Base-by-base conservation (phyloP, 2,113 vertebrate species). In the Equus przewalskii region DNA sequence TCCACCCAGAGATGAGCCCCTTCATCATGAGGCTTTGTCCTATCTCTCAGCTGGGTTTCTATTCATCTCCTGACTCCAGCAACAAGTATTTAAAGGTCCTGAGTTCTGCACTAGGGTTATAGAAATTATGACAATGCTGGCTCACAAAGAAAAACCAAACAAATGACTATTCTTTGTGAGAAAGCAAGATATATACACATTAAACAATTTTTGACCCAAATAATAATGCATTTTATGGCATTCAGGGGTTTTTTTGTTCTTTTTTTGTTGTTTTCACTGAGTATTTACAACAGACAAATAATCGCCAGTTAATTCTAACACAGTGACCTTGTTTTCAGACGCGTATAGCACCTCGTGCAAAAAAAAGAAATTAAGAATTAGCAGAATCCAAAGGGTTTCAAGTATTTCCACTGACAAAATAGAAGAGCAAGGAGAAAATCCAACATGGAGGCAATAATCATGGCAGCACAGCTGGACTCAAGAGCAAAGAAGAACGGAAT, bases 261-360 rank as follows among this genome's bases (percentile, higher is more conserved):
- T 30, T 41, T 49, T 51, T 67, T 54, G 62, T 78, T 96, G 69
- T 62, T 70, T 69, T 87, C 36, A 86, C 13, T 73, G 88, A 91
- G 5, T 91, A 62, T 54, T 86, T 85, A 91, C 36, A 79, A 91
- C 5, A 26, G 64, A 51, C 4, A 26, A 69, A 54, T 60, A 70
- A 91, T 67, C 21, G 76, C 76, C 44, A 70, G 41, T 88, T 85
- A 69, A 92, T 85, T 88, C 56, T 28, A 85, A 93, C 12, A 94
- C 5, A 91, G 33, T 81, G 46, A 89, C 30, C 46, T 54, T 94
- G 49, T 95, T 96, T 93, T 89, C 65, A 84, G 84, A 95, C 80
- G n/a, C 21, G 41, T 8, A 56, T 41, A 54, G 49, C 46, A 72
- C 69, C 41, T 88, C 51, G 64, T 33, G 49, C 22, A 36, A 36